Base-by-base conservation (phyloP, 2,113 vertebrate genomes). In the Nicator chloris region DNA sequence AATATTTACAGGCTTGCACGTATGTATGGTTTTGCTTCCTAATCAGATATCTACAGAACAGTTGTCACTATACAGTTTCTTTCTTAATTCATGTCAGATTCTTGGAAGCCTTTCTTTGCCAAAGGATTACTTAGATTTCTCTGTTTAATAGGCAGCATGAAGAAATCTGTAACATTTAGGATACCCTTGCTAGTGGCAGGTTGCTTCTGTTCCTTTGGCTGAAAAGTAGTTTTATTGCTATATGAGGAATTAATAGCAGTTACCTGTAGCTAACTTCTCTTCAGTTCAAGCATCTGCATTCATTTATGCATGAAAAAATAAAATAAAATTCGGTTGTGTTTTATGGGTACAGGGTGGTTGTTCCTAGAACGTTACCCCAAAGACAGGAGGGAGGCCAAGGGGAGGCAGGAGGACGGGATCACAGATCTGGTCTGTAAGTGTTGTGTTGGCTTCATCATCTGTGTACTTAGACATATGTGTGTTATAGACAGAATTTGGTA, bases 281-380 rank as follows among this genome's bases (percentile, higher is more conserved):
- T 69, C 37, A 65, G 17, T 72, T 80, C 53, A 71, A 83, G 60
- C 35, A 51, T 51, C 60, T 65, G 8, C 1, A 3, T 65, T 82
- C 5, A 37, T 69, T 82, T 73, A 45, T 33, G 30, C 21, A 31
- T 66, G 5, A 31, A 57, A 45, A 76, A 39, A 37, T 60, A 20
- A 42, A 24, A 47, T 64, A 51, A 93, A 88, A 86, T 63, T 39
- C 59, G 33, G 4, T 45, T 68, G 11, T n/a, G 23, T 87, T 77
- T 73, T 21, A 6, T 33, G 26, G 17, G 9, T 47, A 17, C 16
- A 44, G 24, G 13, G 3, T 49, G 10, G 5, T 57, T 42, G 6
- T 42, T 37, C 15, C 39, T 49, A 31, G 10, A 40, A 56, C 0
- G 0, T 76, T 83, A 56, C 12, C 60, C 44, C 19, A 44, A 14